Base-by-base conservation (phyloP, 1,140 invertebrate genomes). In the Vollenhovia emeryi region DNA sequence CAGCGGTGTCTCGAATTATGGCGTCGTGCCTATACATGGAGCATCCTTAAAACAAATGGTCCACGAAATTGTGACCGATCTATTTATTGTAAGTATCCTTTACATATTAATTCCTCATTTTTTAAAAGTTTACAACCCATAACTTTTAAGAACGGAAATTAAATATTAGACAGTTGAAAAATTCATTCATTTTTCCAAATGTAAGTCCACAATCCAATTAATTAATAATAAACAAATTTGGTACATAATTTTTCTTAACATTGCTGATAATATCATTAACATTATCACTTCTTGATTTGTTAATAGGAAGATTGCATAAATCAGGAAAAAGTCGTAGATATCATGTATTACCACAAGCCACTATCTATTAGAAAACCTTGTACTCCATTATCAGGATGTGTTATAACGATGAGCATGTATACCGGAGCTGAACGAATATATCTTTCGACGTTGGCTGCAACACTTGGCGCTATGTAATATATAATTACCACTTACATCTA, bases 361-460 rank as follows among this genome's bases (percentile, higher is more conserved):
- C 90, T 97, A 30, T 91, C 92, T 9, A 90, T 96, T 27, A 91
- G 92, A 1, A 91, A 93, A 9, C 91, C 94, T n/a, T 86, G 91
- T 0, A 94, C 95, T 78, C 97, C 97, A 1, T 93, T 99, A 24
- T 87, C 94, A 0, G 96, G 96, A 48, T 97, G 97, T 92, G 97
- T 97, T 0, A 96, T 98, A 43, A 96, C 97, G 3, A 96, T 98
- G 79, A 98, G 97, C 89, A 96, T 96, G 2, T 98, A 98, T 92
- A 93, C 94, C 2, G 96, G 96, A 0, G 94, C 95, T 11, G 97
- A 98, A 94, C 94, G 98, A 71, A 95, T 95, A 24, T 98, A 97
- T 91, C 95, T 98, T 3, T 96, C 96, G 71, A 94, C 96, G 85
- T 93, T 98, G 48, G 96, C 97, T 3, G 95, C 96, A 87, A 91